Evolutionary conservation across 2,113 vertebrate genomes (phyloP).

Genomic region (Podocnemis expansa): DNA sequence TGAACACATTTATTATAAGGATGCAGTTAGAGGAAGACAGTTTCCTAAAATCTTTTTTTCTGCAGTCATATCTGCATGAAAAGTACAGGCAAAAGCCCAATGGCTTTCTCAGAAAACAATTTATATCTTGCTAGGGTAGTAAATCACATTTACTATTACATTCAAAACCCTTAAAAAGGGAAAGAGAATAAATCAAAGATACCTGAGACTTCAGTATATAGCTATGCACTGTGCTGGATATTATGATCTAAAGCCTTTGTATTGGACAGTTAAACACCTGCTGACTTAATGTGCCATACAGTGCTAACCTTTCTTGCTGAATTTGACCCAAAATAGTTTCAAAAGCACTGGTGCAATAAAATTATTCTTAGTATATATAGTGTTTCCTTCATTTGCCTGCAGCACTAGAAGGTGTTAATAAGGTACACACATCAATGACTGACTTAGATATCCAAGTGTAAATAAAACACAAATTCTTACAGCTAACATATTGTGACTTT

Average conservation of each 20-base stretch:
- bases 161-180: constrained; percentile 15
- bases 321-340: not conserved
- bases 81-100: not conserved
- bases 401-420: not conserved
- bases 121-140: constrained; percentile 22
- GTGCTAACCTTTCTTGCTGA: not conserved
- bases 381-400: not conserved
- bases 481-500: not conserved
- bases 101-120: constrained; percentile 42
- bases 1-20: not conserved
- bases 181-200: not conserved
- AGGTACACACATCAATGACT: not conserved
- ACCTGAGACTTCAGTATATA: not conserved
- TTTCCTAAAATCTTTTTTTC: constrained; percentile 9
- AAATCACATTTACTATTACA: constrained; percentile 22
- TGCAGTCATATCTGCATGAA: constrained; percentile 38
- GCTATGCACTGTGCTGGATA: not conserved
- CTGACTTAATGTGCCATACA: constrained; percentile 7
- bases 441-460: not conserved
- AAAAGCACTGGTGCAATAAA: constrained; percentile 3
- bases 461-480: rapidly evolving
- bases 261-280: not conserved
- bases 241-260: not conserved
- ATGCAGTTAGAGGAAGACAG: not conserved
- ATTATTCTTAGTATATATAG: not conserved